Evolutionary conservation across 2,888 invertebrate species (phyloP), one percentile per base, ranked within the genome.

Genomic region (Boloria selene): DNA sequence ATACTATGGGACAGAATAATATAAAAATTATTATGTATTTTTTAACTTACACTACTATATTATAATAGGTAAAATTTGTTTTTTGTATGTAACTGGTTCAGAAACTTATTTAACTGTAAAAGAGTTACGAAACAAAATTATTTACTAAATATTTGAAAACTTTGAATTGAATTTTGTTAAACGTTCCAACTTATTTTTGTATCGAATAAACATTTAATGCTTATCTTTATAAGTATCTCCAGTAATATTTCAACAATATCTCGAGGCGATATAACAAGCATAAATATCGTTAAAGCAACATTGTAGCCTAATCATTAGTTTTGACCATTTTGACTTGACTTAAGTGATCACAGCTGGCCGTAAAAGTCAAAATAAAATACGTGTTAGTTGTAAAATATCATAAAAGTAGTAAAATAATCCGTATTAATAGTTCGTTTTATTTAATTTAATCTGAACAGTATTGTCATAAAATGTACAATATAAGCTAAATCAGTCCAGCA

Each of bases 311-410:
- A 77, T 79, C 74, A 78, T 77, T 77, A 77, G 75, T 69, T 76
- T 70, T 71, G 74, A 65, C 70, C 70, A 59, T 59, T 59, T 59
- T 59, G 59, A 67, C 59, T 67, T 77, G 42, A 54, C 22, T 79
- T 79, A 77, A 71, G 67, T 71, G 68, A 71, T 73, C 75, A 72
- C 72, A 71, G 74, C 68, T 72, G 71, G 71, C 70, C 76, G 73
- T 81, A 77, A 82, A 77, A 73, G 80, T 77, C 79, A 75, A 72
- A 77, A 75, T 74, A 75, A 79, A 79, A 76, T 76, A 78, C 74
- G 75, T 79, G 76, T 80, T 82, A 78, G 77, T 79, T 77, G 76
- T 81, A 77, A 82, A 59, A 59, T 59, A 59, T 55, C 14, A 55
- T 50, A 26, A 18, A 59, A 50, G 62, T 55, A 51, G 58, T 67